Base-by-base conservation (phyloP, 2,888 invertebrate genomes). In the Latrodectus elegans region DNA sequence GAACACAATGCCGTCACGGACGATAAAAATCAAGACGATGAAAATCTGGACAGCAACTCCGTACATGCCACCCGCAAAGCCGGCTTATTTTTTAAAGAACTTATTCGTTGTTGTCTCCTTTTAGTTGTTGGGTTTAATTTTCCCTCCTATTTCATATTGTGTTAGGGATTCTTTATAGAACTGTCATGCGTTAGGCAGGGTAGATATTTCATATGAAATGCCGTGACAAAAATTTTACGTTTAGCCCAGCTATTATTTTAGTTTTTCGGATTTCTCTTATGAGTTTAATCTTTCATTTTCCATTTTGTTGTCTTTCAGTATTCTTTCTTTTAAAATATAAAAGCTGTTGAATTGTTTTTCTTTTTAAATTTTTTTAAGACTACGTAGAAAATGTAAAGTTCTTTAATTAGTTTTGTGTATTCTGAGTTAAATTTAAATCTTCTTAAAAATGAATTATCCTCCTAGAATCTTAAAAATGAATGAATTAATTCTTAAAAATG, bases 21-120 rank as follows among this genome's bases (percentile, higher is more conserved):
- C 55, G 83, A 83, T 83, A 83, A 76, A 75, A 83, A 76, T 76
- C 76, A 60, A 49, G 64, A 70, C 83, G 83, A 83, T 83, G 76
- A 76, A 75, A 83, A 76, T 76, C 76, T 71, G 60, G 70, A 70
- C 83, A 83, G 60, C 60, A 53, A 17, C 71, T 68, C 49, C 9
- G 8, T 71, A 83, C 76, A 76, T 76, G 70, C 71, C 83, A 64
- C 76, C 83, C 71, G 76, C 3, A 52, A 26, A 65, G 67, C 51
- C 12, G 68, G 51, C 12, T 49, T 68, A 51, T n/a, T 70, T 60
- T 55, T 70, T 67, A 55, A 15, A 51, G 12, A 49, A 76, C 51
- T 55, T 60, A 12, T 38, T 64, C n/a, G 14, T 75, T 60, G 26
- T 60, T 64, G 14, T 38, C 64, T 22, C n/a, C 49, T 38, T 70